These are phyloP conservation scores for Himalopsyche kuldschensis DNA, from an alignment of 2,888 invertebrate species.

Conservation along the genomic window DNA sequence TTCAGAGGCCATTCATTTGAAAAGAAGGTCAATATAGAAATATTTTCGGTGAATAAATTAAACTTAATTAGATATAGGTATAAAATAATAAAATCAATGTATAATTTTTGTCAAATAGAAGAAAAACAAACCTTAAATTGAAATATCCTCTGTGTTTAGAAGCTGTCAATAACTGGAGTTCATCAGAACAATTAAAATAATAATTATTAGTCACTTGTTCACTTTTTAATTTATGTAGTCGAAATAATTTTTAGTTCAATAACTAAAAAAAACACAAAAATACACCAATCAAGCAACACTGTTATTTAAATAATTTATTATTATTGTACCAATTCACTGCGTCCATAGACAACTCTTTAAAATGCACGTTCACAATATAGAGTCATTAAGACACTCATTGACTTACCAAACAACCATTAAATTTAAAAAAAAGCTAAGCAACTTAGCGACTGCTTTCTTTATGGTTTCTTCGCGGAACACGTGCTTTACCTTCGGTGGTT, in stretches of 20 bases:
- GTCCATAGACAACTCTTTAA: not conserved
- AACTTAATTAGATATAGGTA: no score
- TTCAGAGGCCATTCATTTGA: no score
- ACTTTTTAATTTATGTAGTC: not conserved
- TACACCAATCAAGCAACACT: not conserved
- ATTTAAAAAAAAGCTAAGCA: not conserved
- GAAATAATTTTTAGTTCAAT: no score
- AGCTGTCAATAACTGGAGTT: not conserved
- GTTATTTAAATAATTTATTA: not conserved
- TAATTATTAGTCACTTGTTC: not conserved
- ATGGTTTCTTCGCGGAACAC: not conserved
- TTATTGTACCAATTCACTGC: not conserved
- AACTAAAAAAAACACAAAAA: not conserved
- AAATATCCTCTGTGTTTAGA: not conserved
- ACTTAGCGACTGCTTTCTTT: not conserved
- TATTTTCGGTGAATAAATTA: no score
- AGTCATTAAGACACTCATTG: not conserved
- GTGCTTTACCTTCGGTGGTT: not conserved
- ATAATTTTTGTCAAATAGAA: not conserved
- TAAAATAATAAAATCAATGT: no score
- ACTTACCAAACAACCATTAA: not conserved
- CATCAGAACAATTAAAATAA: not conserved
- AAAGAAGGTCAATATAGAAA: no score
- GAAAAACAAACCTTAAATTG: not conserved
- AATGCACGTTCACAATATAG: not conserved